A percentile compares a stretch with the other conserved stretches of the same genome.
Conservation (phyloP, 2,888 invertebrate genomes). For the Nipponacmea schrenckii region DNA sequence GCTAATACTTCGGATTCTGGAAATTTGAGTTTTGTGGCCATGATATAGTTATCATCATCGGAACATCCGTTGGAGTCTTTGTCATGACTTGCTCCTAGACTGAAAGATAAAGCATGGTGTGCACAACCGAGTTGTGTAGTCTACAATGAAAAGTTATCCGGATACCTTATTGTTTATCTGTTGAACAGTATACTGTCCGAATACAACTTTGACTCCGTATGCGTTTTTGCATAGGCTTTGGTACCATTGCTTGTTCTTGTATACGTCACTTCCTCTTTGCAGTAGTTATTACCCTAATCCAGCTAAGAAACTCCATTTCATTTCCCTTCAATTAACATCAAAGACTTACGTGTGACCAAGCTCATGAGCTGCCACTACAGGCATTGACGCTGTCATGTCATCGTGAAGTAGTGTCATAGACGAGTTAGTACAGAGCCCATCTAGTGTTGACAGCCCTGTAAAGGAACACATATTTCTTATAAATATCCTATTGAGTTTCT, state of each 20-base stretch:
- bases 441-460: constrained; percentile 31
- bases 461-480: neutral
- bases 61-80: constrained; percentile 21
- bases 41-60: constrained; percentile 33
- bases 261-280: too few species aligned
- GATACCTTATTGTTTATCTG: too few species aligned
- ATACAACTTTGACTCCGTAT: too few species aligned
- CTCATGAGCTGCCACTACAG: constrained; percentile 34
- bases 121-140: too few species aligned
- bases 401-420: constrained; percentile 35
- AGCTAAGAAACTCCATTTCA: too few species aligned
- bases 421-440: constrained; percentile 27
- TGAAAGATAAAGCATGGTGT: constrained; percentile 13
- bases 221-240: too few species aligned
- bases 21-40: constrained; percentile 30
- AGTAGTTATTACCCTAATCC: too few species aligned
- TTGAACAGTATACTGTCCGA: too few species aligned
- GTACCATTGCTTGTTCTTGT: too few species aligned
- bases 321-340: too few species aligned
- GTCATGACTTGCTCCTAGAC: constrained; percentile 31
- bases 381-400: constrained; percentile 32
- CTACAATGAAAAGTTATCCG: too few species aligned
- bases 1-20: constrained; percentile 25
- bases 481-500: neutral
- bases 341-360: constrained; percentile 30